Evolutionary conservation across 37 sponge, comb jelly and placozoan genomes (phyloP).

Genomic region (Mnemiopsis leidyi): DNA sequence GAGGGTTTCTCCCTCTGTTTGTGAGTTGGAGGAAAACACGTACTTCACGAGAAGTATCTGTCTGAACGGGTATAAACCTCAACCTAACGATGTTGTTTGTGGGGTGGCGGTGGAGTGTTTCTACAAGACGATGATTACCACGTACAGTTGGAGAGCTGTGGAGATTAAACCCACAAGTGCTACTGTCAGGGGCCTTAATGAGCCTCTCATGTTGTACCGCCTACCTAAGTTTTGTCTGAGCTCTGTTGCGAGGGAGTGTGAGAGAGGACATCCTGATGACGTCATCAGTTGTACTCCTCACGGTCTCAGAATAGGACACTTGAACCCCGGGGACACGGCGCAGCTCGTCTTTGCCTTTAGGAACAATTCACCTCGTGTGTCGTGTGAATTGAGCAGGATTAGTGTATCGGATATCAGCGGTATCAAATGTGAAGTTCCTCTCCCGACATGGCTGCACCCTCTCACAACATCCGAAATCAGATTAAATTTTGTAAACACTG

Average conservation of each 20-base stretch:
- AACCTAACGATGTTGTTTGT: slow-evolving; percentile 29
- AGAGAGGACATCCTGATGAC: not conserved
- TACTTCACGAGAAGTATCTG: slow-evolving; percentile 33
- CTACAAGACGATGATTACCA: not conserved
- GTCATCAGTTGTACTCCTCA: slow-evolving; percentile 9
- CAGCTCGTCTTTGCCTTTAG: not conserved
- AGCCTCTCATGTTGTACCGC: not conserved
- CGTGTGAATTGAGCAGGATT: not conserved
- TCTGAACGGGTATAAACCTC: slow-evolving; percentile 1
- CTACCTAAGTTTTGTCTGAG: slow-evolving; percentile 56
- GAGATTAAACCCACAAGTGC: slow-evolving; percentile 6
- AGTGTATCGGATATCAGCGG: slow-evolving; percentile 18
- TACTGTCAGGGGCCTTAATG: not conserved
- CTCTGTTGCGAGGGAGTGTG: slow-evolving; percentile 12
- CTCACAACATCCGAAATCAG: not conserved
- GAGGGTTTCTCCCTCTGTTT: not conserved
- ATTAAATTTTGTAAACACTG: not conserved
- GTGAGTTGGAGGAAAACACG: slow-evolving; percentile 20
- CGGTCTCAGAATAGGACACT: slow-evolving; percentile 52
- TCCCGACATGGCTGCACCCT: not conserved
- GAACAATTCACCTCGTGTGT: not conserved
- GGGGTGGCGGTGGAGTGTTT: slow-evolving; percentile 50
- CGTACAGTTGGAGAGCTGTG: slow-evolving; percentile 15
- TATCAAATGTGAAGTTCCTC: not conserved
- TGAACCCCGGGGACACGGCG: slow-evolving; percentile 30